Conservation (phyloP, 2,113 vertebrate species). For the Ceratotherium simum region DNA sequence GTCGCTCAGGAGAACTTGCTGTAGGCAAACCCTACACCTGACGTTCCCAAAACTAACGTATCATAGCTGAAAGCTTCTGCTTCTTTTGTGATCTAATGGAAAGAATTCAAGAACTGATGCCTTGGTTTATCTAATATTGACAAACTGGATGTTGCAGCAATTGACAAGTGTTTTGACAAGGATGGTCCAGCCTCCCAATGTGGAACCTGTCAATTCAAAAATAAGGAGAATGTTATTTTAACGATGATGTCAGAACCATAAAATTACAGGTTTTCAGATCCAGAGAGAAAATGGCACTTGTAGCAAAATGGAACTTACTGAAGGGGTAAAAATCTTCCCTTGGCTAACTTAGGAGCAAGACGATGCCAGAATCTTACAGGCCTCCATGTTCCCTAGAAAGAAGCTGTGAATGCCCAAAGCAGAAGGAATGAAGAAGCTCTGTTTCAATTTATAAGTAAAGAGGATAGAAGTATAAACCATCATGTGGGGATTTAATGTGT, state of each 20-base stretch:
- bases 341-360: background rate
- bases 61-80: slow-evolving; percentile 90
- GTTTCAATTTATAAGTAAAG: background rate
- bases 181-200: background rate
- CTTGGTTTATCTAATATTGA: slow-evolving; percentile 87
- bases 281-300: background rate
- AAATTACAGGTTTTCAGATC: slow-evolving; percentile 18
- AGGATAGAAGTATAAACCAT: background rate
- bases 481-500: background rate
- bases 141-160: slow-evolving; percentile 86
- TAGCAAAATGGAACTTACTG: background rate
- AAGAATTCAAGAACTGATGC: slow-evolving; percentile 93
- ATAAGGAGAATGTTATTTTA: background rate
- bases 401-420: background rate
- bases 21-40: slow-evolving; percentile 93
- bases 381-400: background rate
- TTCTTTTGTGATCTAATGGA: slow-evolving; percentile 93
- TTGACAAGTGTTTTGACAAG: slow-evolving; percentile 60
- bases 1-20: slow-evolving; percentile 91
- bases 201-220: background rate
- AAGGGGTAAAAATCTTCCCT: background rate
- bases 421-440: background rate
- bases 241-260: background rate
- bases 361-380: background rate
- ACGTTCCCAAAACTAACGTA: slow-evolving; percentile 94